A percentile compares a stretch with the other conserved stretches of the same genome.
These are phyloP conservation scores for Eptatretus burgeri DNA, from an alignment of 2,113 vertebrate genomes.

Conservation along the genomic window DNA sequence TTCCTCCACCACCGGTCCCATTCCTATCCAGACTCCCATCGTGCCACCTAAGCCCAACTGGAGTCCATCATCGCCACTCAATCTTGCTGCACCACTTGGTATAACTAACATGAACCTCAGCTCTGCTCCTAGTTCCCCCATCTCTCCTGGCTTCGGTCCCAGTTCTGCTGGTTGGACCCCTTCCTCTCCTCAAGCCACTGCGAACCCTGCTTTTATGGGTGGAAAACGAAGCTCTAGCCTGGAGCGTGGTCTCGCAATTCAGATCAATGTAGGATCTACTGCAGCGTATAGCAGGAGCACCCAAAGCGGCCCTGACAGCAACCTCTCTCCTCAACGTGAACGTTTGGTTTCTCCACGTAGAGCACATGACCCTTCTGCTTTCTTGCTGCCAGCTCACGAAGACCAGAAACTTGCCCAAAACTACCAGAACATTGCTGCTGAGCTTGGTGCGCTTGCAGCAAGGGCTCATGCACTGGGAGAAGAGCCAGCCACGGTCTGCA, in stretches of 20 bases:
- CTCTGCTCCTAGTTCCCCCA: background rate
- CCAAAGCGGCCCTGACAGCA: background rate
- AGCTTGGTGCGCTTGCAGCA: background rate
- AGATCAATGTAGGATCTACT: background rate
- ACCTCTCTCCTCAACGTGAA: background rate
- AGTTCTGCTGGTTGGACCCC: background rate
- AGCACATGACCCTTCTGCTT: background rate
- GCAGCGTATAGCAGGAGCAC: background rate
- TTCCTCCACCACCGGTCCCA: conserved; percentile 2
- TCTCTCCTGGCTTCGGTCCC: background rate
- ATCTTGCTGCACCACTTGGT: background rate
- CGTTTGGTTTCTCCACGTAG: background rate
- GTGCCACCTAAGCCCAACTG: background rate
- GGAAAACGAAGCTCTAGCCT: background rate
- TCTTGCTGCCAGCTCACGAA: background rate
- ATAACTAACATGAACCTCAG: background rate
- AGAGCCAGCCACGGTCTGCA: conserved; percentile 2
- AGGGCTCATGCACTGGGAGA: conserved; percentile 2
- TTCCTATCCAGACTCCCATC: conserved; percentile 6
- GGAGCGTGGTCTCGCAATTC: background rate
- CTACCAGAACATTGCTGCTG: conserved; percentile 4
- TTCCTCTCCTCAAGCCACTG: background rate
- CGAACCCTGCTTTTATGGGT: background rate
- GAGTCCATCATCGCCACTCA: background rate
- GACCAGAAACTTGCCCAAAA: conserved; percentile 5